A percentile compares a stretch with the other conserved stretches of the same genome.
Evolutionary conservation across 1,140 invertebrate species (phyloP).

Genomic region (Hetaerina americana): DNA sequence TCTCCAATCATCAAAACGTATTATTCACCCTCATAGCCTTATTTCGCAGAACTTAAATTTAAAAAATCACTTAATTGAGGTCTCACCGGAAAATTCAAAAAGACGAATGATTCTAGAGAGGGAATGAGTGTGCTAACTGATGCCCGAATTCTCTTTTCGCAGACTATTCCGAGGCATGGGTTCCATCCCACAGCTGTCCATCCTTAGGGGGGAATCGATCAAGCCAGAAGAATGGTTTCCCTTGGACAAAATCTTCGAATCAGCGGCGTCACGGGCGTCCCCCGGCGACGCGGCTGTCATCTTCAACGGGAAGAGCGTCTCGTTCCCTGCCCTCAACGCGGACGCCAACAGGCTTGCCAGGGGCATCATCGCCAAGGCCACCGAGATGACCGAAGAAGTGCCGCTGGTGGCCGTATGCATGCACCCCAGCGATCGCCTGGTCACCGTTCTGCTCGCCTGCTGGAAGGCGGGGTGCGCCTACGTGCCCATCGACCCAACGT

Average conservation of each 20-base stretch:
- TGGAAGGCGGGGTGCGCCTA: slow-evolving; percentile 73
- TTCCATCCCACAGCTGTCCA: slow-evolving; percentile 46
- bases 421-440: slow-evolving; percentile 54
- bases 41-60: too few species aligned
- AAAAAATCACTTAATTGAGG: too few species aligned
- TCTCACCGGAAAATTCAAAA: too few species aligned
- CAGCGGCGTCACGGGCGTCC: slow-evolving; percentile 16
- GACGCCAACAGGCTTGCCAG: slow-evolving; percentile 44
- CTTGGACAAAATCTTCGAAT: slow-evolving; percentile 26
- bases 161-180: slow-evolving; percentile 39
- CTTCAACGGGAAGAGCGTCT: slow-evolving; percentile 25
- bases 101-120: too few species aligned
- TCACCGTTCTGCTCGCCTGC: slow-evolving; percentile 53
- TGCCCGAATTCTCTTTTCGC: too few species aligned
- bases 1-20: too few species aligned
- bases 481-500: slow-evolving; percentile 62
- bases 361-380: slow-evolving; percentile 31
- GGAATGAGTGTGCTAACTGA: too few species aligned
- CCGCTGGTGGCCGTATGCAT: slow-evolving; percentile 61
- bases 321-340: slow-evolving; percentile 43
- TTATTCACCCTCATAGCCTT: too few species aligned
- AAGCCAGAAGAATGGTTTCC: slow-evolving; percentile 21
- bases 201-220: slow-evolving; percentile 38
- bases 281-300: slow-evolving; percentile 27
- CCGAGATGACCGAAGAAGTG: slow-evolving; percentile 45